A percentile compares a stretch with the other conserved stretches of the same genome.
Conservation (phyloP, 2,888 invertebrate genomes). For the Tribolium freemani region DNA sequence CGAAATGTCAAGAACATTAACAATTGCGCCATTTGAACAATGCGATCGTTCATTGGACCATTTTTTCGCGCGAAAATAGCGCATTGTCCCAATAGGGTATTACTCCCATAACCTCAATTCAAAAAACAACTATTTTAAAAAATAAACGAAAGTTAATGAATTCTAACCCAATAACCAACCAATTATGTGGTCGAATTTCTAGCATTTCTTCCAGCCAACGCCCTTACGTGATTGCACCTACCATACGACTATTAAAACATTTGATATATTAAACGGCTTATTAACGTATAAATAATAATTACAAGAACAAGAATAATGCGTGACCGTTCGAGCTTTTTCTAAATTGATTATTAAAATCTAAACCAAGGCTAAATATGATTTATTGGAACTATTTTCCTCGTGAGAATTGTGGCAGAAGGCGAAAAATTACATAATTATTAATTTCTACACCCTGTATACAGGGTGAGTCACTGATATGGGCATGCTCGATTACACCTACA, state of each 20-base stretch:
- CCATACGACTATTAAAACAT: conserved; percentile 15
- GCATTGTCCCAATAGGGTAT: conserved; percentile 21
- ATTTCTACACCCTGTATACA: no score
- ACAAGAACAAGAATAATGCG: conserved; percentile 40
- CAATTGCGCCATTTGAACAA: conserved; percentile 28
- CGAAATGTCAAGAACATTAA: conserved; percentile 34
- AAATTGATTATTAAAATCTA: conserved; percentile 34
- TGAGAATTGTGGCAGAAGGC: conserved; percentile 13
- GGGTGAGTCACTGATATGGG: no score
- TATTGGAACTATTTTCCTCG: conserved; percentile 12
- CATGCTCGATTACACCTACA: no score
- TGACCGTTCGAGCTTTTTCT: conserved; percentile 38
- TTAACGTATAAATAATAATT: conserved; percentile 37
- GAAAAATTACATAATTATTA: no score
- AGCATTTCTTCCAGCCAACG: conserved; percentile 17
- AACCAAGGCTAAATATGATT: conserved; percentile 23
- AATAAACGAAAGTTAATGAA: conserved; percentile 34
- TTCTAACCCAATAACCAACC: conserved; percentile 11
- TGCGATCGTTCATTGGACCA: conserved; percentile 16
- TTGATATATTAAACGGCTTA: conserved; percentile 34
- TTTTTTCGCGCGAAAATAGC: conserved; percentile 11
- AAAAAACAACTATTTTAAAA: background rate
- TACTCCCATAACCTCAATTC: conserved; percentile 25
- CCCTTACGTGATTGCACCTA: conserved; percentile 24
- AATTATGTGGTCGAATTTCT: conserved; percentile 33